These are phyloP conservation scores for Etia nguti DNA, from an alignment of 2,113 vertebrate genomes.

Conservation along the genomic window DNA sequence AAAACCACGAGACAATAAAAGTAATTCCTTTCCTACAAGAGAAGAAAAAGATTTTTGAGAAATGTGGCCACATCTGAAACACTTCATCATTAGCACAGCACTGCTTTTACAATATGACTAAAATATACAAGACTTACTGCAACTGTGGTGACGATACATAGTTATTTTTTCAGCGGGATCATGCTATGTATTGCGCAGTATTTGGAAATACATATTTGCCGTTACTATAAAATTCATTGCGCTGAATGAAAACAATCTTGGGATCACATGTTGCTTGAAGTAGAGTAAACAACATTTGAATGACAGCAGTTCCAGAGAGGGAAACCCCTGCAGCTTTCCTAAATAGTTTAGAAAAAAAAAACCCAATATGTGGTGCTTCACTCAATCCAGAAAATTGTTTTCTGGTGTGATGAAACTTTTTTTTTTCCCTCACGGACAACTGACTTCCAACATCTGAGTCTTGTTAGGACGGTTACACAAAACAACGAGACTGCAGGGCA, in stretches of 20 bases:
- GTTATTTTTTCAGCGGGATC: neutral
- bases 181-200: neutral
- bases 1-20: constrained; percentile 40
- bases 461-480: constrained; percentile 39
- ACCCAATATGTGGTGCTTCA: constrained; percentile 18
- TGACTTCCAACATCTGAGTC: constrained; percentile 59
- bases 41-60: neutral
- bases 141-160: neutral
- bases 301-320: neutral
- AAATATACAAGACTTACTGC: neutral
- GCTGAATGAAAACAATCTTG: neutral
- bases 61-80: neutral
- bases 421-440: constrained; percentile 9
- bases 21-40: neutral
- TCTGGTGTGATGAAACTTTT: constrained; percentile 62
- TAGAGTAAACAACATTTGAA: constrained; percentile 1
- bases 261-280: neutral
- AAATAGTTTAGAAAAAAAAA: neutral
- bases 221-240: neutral
- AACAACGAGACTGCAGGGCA: constrained; percentile 38
- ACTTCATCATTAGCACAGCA: neutral
- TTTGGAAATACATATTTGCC: neutral
- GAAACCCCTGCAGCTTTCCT: constrained; percentile 28
- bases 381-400: constrained; percentile 64
- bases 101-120: neutral